A percentile compares a stretch with the other conserved stretches of the same genome.
phyloP scores from a whole-genome alignment of 2,797 vertebrate species.

The Pseudochromis fuscus region DNA sequence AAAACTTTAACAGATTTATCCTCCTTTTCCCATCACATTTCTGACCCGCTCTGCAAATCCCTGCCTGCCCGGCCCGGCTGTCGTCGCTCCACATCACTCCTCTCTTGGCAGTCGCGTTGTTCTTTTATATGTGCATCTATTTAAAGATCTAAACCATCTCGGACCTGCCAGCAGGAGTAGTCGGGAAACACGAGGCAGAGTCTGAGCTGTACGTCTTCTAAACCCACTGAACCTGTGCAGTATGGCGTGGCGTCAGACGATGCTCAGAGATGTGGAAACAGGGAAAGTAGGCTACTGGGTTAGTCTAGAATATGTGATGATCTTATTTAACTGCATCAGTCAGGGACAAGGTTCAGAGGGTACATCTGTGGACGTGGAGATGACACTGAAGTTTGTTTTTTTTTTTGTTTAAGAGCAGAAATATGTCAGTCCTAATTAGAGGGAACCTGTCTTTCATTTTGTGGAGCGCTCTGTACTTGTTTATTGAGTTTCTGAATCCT shows the following conservation, averaged over 20 bases:
- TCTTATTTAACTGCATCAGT: slow-evolving; percentile 53
- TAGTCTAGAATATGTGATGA: slow-evolving; percentile 64
- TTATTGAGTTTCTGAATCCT: neutral
- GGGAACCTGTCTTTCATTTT: neutral
- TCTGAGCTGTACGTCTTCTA: slow-evolving; percentile 33
- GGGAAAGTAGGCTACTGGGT: slow-evolving; percentile 70
- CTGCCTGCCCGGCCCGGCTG: neutral
- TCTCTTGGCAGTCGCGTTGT: slow-evolving; percentile 50
- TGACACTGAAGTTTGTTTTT: neutral
- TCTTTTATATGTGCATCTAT: slow-evolving; percentile 66
- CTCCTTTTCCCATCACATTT: neutral
- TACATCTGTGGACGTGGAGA: slow-evolving; percentile 12
- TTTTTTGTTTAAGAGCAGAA: neutral
- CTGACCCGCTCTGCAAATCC: slow-evolving; percentile 26
- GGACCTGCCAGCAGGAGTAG: slow-evolving; percentile 37
- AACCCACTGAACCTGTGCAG: slow-evolving; percentile 62
- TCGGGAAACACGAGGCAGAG: slow-evolving; percentile 41
- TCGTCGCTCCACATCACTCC: slow-evolving; percentile 27
- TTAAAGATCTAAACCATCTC: slow-evolving; percentile 63
- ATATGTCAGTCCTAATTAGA: neutral
- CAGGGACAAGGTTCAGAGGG: slow-evolving; percentile 23
- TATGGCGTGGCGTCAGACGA: neutral
- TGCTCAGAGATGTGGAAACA: slow-evolving; percentile 58
- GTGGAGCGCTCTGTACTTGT: neutral
- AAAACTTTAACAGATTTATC: neutral